Evolutionary conservation across 1,140 invertebrate genomes (phyloP), one percentile per base, ranked within the genome.

Genomic region (Chironomus striatipennis): DNA sequence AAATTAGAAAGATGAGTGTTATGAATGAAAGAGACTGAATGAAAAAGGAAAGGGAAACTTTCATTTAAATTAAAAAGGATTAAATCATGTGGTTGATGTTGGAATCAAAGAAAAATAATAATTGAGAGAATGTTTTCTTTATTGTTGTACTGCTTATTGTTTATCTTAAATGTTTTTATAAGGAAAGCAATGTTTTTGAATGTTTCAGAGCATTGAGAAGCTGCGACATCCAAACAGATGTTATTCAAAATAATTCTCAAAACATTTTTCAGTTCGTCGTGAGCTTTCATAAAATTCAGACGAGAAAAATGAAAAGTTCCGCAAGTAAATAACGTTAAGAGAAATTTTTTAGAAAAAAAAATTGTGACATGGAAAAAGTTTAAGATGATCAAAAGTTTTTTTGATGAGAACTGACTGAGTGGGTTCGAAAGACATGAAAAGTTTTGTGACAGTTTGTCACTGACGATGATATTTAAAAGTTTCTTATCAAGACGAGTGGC

Each of bases 61-160:
- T 34, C 5, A 34, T 34, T 34, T 1, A 34, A 34, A 34, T 34
- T 34, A 34, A 57, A 57, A n/a, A 57, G 47, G n/a, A 57, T 57
- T 57, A 57, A 57, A 57, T 57, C 47, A 57, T 57, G 47, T 15
- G 47, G 47, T 57, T 57, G n/a, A 57, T 57, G 47, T 15, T 57
- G 12, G n/a, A 57, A 57, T 57, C 47, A 57, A 57, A 57, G 47
- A 5, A 57, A 57, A 57, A 57, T n/a, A 57, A 57, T n/a, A 34
- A 34, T 34, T 34, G 24, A 34, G 24, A 34, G 24, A 34, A 34
- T 34, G 24, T 34, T 34, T 5, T 34, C 1, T 1, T 34, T 34
- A 34, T 1, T 34, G 24, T 34, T 34, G 24, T 5, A 34, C 1
- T 34, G 24, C 15, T 57, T 57, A 57, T 57, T 57, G 47, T 57